A percentile compares a stretch with the other conserved stretches of the same genome.
Conservation (phyloP, 2,888 invertebrate species). For the Leuctra nigra region DNA sequence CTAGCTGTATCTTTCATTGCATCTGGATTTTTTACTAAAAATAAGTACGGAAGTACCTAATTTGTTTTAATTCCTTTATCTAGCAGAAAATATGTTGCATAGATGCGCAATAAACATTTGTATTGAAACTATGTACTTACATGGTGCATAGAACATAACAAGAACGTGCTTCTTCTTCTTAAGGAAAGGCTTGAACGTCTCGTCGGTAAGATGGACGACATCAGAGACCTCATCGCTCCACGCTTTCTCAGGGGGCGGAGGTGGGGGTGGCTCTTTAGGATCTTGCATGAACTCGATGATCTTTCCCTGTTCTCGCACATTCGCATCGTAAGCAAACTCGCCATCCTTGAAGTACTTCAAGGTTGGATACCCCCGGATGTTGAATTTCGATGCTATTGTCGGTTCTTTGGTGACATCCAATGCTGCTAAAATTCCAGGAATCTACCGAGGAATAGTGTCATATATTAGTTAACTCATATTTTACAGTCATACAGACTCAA, state of each 20-base stretch:
- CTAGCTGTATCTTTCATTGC: too few relatives aligned
- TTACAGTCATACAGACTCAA: too few relatives aligned
- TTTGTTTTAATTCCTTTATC: neutral
- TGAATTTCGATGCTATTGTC: slow-evolving; percentile 57
- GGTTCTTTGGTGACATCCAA: slow-evolving; percentile 78
- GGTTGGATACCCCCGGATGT: slow-evolving; percentile 73
- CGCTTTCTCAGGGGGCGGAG: slow-evolving; percentile 70
- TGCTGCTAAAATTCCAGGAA: slow-evolving; percentile 71
- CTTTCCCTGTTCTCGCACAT: slow-evolving; percentile 66
- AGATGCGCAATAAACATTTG: neutral
- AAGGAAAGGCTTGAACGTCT: slow-evolving; percentile 63
- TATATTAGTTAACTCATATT: too few relatives aligned
- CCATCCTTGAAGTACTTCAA: slow-evolving; percentile 73
- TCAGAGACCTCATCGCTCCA: slow-evolving; percentile 72
- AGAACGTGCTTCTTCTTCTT: slow-evolving; percentile 82
- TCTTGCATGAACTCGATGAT: slow-evolving; percentile 79
- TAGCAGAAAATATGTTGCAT: slow-evolving; percentile 6
- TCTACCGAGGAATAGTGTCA: slow-evolving; percentile 40
- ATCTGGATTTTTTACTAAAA: too few relatives aligned
- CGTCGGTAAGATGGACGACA: slow-evolving; percentile 68
- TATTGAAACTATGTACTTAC: slow-evolving; percentile 51
- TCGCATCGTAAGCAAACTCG: slow-evolving; percentile 70
- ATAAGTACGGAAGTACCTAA: too few relatives aligned
- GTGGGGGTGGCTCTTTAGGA: slow-evolving; percentile 77
- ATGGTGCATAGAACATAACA: slow-evolving; percentile 90